phyloP scores from a whole-genome alignment of 1,140 invertebrate genomes.

The Callitettix versicolor region DNA sequence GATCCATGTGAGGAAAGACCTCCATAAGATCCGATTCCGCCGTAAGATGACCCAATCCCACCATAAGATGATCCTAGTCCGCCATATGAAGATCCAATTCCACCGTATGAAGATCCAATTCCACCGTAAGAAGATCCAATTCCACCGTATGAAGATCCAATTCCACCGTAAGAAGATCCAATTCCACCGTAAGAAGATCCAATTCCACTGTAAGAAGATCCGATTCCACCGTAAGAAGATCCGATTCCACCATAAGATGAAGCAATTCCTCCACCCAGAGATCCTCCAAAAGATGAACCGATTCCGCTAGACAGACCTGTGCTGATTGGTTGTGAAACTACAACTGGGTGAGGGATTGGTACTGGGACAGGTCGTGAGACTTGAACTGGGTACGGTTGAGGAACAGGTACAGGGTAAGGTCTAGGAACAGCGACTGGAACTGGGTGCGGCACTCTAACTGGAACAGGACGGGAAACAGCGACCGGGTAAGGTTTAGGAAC shows the following conservation, averaged over 20 bases:
- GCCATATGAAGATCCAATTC: constrained; percentile 15
- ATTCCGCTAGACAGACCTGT: background rate
- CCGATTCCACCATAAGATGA: background rate
- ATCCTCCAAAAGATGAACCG: background rate
- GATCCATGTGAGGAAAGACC: background rate
- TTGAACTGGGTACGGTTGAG: constrained; percentile 21
- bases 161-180: background rate
- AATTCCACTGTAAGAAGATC: background rate
- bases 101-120: constrained; percentile 18
- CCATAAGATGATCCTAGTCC: background rate
- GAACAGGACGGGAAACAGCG: constrained; percentile 19
- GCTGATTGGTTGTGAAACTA: constrained; percentile 43
- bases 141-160: background rate
- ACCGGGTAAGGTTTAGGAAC: constrained; percentile 11
- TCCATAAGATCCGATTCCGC: constrained; percentile 9
- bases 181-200: background rate
- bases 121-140: constrained; percentile 15
- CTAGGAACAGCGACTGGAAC: constrained; percentile 17
- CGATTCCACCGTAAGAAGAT: background rate
- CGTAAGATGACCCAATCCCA: background rate
- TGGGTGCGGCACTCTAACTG: constrained; percentile 18
- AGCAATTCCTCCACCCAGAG: background rate
- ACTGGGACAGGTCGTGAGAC: constrained; percentile 14
- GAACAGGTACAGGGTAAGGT: constrained; percentile 12
- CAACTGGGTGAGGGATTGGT: constrained; percentile 17